Base-by-base conservation (phyloP, 2,113 vertebrate species). In the Kobus ellipsiprymnus region DNA sequence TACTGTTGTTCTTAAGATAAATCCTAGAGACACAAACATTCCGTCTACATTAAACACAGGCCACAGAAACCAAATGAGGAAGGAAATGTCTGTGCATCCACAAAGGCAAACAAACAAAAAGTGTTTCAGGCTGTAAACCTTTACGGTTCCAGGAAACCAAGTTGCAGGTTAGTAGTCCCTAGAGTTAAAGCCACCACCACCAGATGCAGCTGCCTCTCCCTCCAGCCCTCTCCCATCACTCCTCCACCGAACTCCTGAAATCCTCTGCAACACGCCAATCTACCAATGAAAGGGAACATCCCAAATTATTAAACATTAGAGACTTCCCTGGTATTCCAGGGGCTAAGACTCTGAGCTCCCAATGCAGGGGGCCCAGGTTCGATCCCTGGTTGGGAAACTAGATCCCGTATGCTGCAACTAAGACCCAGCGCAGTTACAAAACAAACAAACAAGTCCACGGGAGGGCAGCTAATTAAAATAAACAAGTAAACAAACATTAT, bases 1-100 rank as follows among this genome's bases (percentile, higher is more conserved):
- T 85, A 89, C 91, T 94, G 77, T 50, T 71, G 33, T 95, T 90
- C 97, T 93, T 86, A 96, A 97, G 94, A 90, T 95, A 97, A 97
- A 97, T 60, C 93, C 62, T 59, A 33, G 88, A 93, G 62, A 87
- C 78, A 87, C 97, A 96, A 94, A 97, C 54, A 92, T 93, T 84
- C 36, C 3, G 3, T 90, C 83, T 78, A 85, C 33, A 10, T 77
- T 90, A 77, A 96, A 95, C 80, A 96, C 67, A 74, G 19, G 27
- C 83, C 83, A 48, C 84, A 92, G 87, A 91, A 92, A 94, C 74
- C 82, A 95, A 92, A 44, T 33, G 71, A 84, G 94, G 54, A 86
- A 91, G 86, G 89, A 97, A 94, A 95, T 12, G 62, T 54, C 81
- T 87, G 74, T 59, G 52, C 29, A 67, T 54, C 80, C 96, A 89